phyloP scores from a whole-genome alignment of 2,888 invertebrate genomes.

The Amiota communis region DNA sequence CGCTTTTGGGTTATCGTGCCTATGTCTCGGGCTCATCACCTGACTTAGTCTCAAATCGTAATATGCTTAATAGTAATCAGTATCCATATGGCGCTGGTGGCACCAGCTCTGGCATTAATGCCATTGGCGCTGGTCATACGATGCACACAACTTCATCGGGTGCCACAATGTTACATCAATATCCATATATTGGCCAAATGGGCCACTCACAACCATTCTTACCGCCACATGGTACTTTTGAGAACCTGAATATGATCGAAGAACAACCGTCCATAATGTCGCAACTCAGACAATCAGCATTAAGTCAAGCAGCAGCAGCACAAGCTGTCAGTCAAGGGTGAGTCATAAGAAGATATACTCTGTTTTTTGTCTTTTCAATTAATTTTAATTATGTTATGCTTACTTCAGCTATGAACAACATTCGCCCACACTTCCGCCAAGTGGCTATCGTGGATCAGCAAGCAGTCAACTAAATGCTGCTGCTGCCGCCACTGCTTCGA shows the following conservation, averaged over 20 bases:
- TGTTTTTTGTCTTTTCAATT: neutral
- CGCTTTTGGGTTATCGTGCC: conserved; percentile 71
- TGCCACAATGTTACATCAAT: conserved; percentile 64
- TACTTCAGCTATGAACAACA: conserved; percentile 49
- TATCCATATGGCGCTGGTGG: conserved; percentile 46
- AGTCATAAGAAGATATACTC: neutral
- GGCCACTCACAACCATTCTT: conserved; percentile 72
- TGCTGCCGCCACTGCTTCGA: conserved; percentile 52
- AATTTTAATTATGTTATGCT: too few species aligned
- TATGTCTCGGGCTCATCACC: conserved; percentile 85
- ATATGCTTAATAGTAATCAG: conserved; percentile 74
- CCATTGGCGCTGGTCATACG: conserved; percentile 62
- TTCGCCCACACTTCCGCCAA: conserved; percentile 74
- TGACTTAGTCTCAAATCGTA: conserved; percentile 83
- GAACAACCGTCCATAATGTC: conserved; percentile 72
- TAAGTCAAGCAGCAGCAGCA: conserved; percentile 60
- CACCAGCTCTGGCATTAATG: conserved; percentile 74
- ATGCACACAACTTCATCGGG: conserved; percentile 54
- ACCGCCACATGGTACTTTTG: conserved; percentile 81
- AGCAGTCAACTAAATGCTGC: conserved; percentile 66
- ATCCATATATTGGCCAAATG: conserved; percentile 69
- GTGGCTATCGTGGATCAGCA: conserved; percentile 73
- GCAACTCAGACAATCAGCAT: conserved; percentile 64
- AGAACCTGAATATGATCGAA: conserved; percentile 79
- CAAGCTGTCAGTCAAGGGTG: conserved; percentile 54